Evolutionary conservation across 2,113 vertebrate species (phyloP), one percentile per base, ranked within the genome.

Genomic region (Dermatemys mawii): DNA sequence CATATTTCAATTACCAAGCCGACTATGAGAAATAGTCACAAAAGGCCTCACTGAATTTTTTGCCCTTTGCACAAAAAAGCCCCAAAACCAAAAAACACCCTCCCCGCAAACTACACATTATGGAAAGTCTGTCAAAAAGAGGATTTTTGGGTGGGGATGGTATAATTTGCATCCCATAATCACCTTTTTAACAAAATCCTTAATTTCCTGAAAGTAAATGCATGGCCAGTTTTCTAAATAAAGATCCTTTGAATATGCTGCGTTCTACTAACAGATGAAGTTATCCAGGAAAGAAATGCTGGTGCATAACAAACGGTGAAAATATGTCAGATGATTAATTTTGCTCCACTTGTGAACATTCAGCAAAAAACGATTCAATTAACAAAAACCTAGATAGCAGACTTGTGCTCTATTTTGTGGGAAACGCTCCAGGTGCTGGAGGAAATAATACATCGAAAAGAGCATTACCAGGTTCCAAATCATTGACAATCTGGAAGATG

Each of bases 241-340:
- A 97, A 95, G 97, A 94, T 94, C 94, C 95, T 96, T 95, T 94
- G 96, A 91, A 95, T 79, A 96, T 95, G 93, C 95, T 76, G 87
- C 93, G 86, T 88, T 90, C 90, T 93, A 89, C 95, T 97, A 96
- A 95, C 92, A 93, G 94, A 94, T 91, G 94, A 92, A 94, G 95
- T 96, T 97, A 94, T 93, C 97, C 95, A 88, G 94, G 94, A 96
- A 95, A 95, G 96, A 95, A 93, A 96, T 96, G 94, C 96, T 96
- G 96, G 94, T 93, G 92, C 83, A 92, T 88, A 73, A 94, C 92
- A 93, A 96, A 4, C 19, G 21, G 51, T 53, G 21, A 22, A 51
- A 53, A 53, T 53, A 53, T 86, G 93, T 87, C 91, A 94, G 96
- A 93, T 95, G 95, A 94, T 96, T 93, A 93, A 96, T 85, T 92